Evolutionary conservation across 2,888 invertebrate species (phyloP).

Genomic region (Ischnura elegans): DNA sequence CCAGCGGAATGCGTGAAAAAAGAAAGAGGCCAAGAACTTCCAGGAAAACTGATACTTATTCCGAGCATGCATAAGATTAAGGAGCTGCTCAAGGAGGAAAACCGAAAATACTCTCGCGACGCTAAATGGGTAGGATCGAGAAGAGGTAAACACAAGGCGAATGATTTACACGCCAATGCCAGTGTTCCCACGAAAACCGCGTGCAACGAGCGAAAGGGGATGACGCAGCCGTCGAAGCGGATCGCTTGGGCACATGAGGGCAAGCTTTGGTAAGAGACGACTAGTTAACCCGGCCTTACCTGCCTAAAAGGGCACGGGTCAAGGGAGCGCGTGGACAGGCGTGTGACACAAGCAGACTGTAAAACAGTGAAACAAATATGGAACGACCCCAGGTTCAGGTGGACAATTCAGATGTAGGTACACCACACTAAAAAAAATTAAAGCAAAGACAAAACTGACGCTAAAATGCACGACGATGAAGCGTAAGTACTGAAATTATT

Average conservation of each 20-base stretch:
- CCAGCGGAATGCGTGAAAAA: not conserved
- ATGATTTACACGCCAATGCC: slow-evolving; percentile 26
- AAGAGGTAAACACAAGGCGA: slow-evolving; percentile 32
- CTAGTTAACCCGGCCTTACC: not conserved
- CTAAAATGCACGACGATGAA: no score
- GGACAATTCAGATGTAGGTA: not conserved
- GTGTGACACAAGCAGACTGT: not conserved
- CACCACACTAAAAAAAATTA: not conserved
- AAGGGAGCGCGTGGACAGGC: not conserved
- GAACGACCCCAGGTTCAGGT: not conserved
- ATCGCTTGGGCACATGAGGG: not conserved
- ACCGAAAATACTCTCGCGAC: not conserved
- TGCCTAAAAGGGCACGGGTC: not conserved
- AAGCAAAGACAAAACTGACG: no score
- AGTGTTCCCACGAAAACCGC: slow-evolving; percentile 22
- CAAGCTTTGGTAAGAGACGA: not conserved
- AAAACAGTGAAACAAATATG: not conserved
- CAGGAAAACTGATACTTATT: not conserved
- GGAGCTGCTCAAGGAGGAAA: not conserved
- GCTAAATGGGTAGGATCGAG: slow-evolving; percentile 30
- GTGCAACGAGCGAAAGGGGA: not conserved
- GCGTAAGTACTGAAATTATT: no score
- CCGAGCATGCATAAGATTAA: not conserved
- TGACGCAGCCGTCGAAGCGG: not conserved
- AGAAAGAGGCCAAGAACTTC: not conserved